Evolutionary conservation across 1,140 invertebrate genomes (phyloP).

Genomic region (Drosophila seguyi): DNA sequence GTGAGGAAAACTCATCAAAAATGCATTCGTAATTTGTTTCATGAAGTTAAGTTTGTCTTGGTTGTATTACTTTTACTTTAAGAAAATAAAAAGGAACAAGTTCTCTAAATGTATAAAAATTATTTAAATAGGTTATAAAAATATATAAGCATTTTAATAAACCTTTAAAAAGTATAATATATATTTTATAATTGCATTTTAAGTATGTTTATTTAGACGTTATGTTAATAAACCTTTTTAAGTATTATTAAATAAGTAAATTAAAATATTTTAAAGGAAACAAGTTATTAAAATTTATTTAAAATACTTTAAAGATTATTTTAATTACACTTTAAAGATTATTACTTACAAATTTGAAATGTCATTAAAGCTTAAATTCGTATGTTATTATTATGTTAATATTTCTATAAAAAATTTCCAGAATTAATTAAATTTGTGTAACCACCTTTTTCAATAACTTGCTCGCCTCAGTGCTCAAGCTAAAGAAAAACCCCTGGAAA

Average conservation of each 20-base stretch:
- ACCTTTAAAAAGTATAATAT: neutral
- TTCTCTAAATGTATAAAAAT: neutral
- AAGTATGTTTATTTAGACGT: neutral
- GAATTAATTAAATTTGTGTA: too few species aligned
- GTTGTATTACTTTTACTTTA: neutral
- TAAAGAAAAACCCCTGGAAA: constrained; percentile 9
- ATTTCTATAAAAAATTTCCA: too few species aligned
- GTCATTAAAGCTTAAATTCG: too few species aligned
- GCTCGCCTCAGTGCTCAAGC: constrained; percentile 4
- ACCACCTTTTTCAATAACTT: neutral
- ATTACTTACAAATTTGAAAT: too few species aligned
- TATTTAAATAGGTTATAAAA: neutral
- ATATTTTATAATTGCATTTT: neutral
- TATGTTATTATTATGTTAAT: too few species aligned
- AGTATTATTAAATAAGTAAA: neutral
- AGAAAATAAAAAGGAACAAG: neutral
- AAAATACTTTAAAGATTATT: too few species aligned
- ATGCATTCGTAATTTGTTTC: neutral
- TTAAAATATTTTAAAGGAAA: too few species aligned
- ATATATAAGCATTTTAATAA: too few species aligned
- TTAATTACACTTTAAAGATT: too few species aligned
- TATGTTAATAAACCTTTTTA: neutral
- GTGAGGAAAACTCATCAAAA: constrained; percentile 39
- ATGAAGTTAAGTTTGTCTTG: neutral
- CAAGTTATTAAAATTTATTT: too few species aligned